These are phyloP conservation scores for Lethenteron camtschaticum DNA, from an alignment of 2,113 vertebrate genomes.

Conservation along the genomic window DNA sequence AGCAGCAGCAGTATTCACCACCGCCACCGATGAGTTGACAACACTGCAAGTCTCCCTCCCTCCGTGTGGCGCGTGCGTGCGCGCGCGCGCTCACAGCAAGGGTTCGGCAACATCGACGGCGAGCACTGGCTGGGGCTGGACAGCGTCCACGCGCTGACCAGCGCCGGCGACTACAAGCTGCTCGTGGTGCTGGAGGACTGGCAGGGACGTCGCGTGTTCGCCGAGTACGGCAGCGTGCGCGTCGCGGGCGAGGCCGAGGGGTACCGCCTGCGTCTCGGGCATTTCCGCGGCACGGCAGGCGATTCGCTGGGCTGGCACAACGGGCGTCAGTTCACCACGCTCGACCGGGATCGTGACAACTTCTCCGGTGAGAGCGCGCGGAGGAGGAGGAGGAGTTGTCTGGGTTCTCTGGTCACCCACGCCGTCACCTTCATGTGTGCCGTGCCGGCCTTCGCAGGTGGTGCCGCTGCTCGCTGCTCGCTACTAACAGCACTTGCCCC, in stretches of 20 bases:
- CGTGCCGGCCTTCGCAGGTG: no score
- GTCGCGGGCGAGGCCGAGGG: conserved; percentile 66
- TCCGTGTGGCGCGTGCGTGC: no score
- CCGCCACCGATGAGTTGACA: no score
- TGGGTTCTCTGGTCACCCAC: no score
- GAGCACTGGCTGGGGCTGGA: conserved; percentile 95
- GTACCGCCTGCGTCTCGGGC: conserved; percentile 64
- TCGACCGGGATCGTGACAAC: conserved; percentile 72
- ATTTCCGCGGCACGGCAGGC: conserved; percentile 74
- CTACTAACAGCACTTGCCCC: no score
- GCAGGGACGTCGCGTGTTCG: conserved; percentile 80
- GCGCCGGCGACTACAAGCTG: conserved; percentile 83
- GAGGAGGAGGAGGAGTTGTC: no score
- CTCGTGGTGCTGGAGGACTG: conserved; percentile 92
- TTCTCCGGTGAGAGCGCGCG: conserved; percentile 18
- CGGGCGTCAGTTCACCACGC: conserved; percentile 85
- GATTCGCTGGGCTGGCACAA: conserved; percentile 98
- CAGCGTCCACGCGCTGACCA: conserved; percentile 93
- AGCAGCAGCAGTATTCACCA: no score
- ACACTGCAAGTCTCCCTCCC: no score
- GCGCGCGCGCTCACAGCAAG: conserved; percentile 37
- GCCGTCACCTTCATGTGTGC: no score
- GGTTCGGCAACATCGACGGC: conserved; percentile 89
- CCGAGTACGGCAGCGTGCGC: conserved; percentile 86
- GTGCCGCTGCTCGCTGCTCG: no score